A percentile compares a stretch with the other conserved stretches of the same genome.
These are phyloP conservation scores for Austrofundulus limnaeus DNA, from an alignment of 2,113 vertebrate genomes.

Conservation along the genomic window DNA sequence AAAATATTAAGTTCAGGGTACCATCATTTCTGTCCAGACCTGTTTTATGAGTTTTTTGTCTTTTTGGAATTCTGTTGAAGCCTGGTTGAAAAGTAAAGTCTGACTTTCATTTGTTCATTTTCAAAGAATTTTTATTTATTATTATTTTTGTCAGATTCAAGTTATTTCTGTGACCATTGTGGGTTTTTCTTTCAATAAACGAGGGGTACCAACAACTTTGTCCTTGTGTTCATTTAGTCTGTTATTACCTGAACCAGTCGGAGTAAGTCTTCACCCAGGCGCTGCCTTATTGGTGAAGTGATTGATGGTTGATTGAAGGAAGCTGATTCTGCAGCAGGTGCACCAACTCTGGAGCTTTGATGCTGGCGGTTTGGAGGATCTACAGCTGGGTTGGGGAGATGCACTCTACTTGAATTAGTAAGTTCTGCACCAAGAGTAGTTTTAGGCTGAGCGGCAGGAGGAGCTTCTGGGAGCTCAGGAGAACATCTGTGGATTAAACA, in stretches of 20 bases:
- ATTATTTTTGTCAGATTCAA: too few species aligned
- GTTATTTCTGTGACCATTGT: too few species aligned
- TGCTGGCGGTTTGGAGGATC: constrained; percentile 26
- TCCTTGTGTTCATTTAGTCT: not conserved
- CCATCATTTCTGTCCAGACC: too few species aligned
- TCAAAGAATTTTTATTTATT: too few species aligned
- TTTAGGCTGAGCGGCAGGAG: constrained; percentile 29
- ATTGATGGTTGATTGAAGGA: constrained; percentile 38
- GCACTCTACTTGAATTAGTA: constrained; percentile 4
- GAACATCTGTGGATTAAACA: constrained; percentile 26
- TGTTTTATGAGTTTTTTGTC: too few species aligned
- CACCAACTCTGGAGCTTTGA: constrained; percentile 12
- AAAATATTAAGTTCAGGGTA: too few species aligned
- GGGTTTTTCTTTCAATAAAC: too few species aligned
- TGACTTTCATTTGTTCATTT: too few species aligned
- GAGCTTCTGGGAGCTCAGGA: constrained; percentile 9
- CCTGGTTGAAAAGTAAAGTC: too few species aligned
- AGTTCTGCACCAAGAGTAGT: constrained; percentile 3
- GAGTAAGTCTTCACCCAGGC: constrained; percentile 89
- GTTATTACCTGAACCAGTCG: constrained; percentile 88
- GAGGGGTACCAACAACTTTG: too few species aligned
- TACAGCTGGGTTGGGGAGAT: constrained; percentile 14
- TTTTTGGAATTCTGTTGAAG: too few species aligned
- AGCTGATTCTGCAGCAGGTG: constrained; percentile 6
- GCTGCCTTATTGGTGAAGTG: constrained; percentile 75